Base-by-base conservation (phyloP, 2,113 vertebrate species). In the Gallinago jamesoni region DNA sequence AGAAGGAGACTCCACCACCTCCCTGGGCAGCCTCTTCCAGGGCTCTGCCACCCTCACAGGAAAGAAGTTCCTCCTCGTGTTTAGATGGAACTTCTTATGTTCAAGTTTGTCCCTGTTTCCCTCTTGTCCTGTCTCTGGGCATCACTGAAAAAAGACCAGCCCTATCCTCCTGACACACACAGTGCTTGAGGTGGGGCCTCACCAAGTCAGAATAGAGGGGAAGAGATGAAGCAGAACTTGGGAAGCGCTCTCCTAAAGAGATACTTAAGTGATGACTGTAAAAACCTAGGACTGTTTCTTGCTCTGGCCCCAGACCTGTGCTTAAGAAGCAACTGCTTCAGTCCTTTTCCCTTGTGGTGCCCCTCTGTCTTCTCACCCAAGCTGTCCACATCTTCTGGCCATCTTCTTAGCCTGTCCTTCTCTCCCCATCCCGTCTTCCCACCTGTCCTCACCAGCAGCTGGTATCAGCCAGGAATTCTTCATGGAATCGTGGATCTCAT, bases 401-500 rank as follows among this genome's bases (percentile, higher is more conserved):
- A 0, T 55, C 28, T 82, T 66, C 39, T 18, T 4, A 27, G n/a
- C 59, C 43, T 73, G 50, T 81, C 23, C 12, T 80, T 63, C 55
- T 60, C 18, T 56, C 14, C 45, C 17, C 2, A 2, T 43, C 25
- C 13, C 45, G 7, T 66, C 19, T 64, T 89, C 28, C 53, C 60
- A 25, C 47, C 27, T 7, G 1, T 67, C 37, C 21, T 88, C 24
- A 14, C 70, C 52, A 67, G 50, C 0, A 0, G 47, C 66, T 63
- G 66, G 2, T 25, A 8, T 33, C 62, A 72, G 31, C 47, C 82
- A 41, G 23, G 41, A 62, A 23, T 79, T 52, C 2, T 2, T 79
- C 43, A 2, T 0, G 0, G 48, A 84, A 33, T 10, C 30, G 35
- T 2, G 0, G 9, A 7, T 37, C 43, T 39, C 28, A 41, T 4